Conservation (phyloP, 2,797 vertebrate genomes). For the Rhynchonycteris naso region DNA sequence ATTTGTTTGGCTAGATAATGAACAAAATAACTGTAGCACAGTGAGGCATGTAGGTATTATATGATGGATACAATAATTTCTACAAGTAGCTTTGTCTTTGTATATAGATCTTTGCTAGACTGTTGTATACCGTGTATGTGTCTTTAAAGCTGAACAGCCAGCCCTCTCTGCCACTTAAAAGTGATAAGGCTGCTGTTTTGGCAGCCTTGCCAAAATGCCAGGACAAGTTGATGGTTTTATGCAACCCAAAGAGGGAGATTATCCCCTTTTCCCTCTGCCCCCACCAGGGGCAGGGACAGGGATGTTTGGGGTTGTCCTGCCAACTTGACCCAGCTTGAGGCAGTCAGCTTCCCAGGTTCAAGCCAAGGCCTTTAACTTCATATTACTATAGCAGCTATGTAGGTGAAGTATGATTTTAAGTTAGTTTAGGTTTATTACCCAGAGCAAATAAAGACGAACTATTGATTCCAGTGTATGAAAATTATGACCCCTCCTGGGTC, state of each 20-base stretch:
- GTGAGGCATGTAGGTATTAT: background rate
- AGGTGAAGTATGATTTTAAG: conserved; percentile 30
- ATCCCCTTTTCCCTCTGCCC: background rate
- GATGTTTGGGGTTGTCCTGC: background rate
- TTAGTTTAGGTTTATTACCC: conserved; percentile 47
- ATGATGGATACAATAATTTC: background rate
- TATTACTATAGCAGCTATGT: background rate
- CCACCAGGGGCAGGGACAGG: background rate
- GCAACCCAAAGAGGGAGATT: background rate
- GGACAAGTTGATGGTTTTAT: conserved; percentile 18
- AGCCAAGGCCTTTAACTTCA: conserved; percentile 24
- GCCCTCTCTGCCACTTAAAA: conserved; percentile 35
- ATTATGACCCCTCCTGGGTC: conserved; percentile 4
- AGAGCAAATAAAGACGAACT: conserved; percentile 16
- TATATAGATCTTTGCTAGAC: conserved; percentile 21
- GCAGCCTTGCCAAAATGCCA: conserved; percentile 60
- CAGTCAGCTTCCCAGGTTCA: background rate
- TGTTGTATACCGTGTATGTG: background rate
- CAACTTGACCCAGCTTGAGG: background rate
- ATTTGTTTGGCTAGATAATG: conserved; percentile 37
- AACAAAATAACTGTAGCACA: conserved; percentile 16
- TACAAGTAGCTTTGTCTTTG: conserved; percentile 47
- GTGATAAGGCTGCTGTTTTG: conserved; percentile 52
- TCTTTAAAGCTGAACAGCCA: conserved; percentile 30
- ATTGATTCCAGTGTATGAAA: conserved; percentile 14